Base-by-base conservation (phyloP, 1,140 invertebrate species). In the Homalodisca vitripennis region DNA sequence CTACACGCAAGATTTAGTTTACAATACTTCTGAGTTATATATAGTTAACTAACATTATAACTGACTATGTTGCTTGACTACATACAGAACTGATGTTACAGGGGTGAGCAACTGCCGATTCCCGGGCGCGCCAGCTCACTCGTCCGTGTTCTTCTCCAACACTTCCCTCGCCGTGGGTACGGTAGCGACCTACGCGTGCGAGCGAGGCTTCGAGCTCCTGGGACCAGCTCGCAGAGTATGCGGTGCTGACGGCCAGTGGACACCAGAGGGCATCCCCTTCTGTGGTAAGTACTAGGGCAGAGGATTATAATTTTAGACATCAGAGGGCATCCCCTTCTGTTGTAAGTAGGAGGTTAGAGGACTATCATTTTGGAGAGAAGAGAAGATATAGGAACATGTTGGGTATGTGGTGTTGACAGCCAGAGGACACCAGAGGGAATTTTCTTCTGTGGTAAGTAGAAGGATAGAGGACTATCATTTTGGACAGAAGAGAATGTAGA, bases 51-150 rank as follows among this genome's bases (percentile, higher is more conserved):
- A n/a, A n/a, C n/a, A n/a, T n/a, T n/a, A n/a, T n/a, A n/a, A n/a
- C n/a, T n/a, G n/a, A n/a, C n/a, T n/a, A n/a, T n/a, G n/a, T n/a
- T n/a, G n/a, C n/a, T n/a, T n/a, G n/a, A n/a, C n/a, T n/a, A n/a
- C n/a, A n/a, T n/a, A n/a, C n/a, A n/a, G n/a, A n/a, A n/a, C n/a
- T n/a, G n/a, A 32, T 62, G 34, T 66, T 69, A 60, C 72, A 68
- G 70, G 65, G 70, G 65, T 71, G 55, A 68, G 30, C 57, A 78
- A 76, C 63, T 97, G 94, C 79, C 86, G 90, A 63, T 96, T 94
- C 81, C 94, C 94, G n/a, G 94, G 94, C n/a, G 90, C 92, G 0
- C 94, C 94, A 26, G 92, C 94, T 0, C 94, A 97, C 82, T 92
- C 88, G 55, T 85, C 80, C 41, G 88, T 97, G 3, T 82, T 86